Conservation (phyloP, 2,113 vertebrate species). For the Anarrhichthys ocellatus region DNA sequence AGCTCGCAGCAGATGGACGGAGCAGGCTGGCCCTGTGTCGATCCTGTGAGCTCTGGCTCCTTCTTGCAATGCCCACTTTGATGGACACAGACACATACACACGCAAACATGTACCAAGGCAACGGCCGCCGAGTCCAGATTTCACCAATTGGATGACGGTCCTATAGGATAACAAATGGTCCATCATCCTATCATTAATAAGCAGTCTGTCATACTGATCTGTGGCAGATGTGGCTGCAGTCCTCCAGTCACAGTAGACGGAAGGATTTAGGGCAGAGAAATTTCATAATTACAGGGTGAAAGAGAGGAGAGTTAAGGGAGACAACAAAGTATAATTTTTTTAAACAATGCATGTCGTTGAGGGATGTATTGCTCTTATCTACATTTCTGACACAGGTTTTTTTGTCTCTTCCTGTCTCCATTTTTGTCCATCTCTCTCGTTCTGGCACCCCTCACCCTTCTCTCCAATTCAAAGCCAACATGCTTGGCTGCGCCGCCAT, state of each 20-base stretch:
- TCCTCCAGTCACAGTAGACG: conserved; percentile 30
- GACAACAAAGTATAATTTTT: conserved; percentile 20
- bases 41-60: conserved; percentile 76
- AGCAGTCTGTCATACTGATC: conserved; percentile 44
- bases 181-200: conserved; percentile 61
- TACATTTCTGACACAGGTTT: conserved; percentile 33
- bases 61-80: conserved; percentile 65
- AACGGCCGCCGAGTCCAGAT: conserved; percentile 32
- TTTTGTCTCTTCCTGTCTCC: conserved; percentile 25
- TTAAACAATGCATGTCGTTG: conserved; percentile 21
- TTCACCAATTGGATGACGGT: conserved; percentile 50
- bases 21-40: conserved; percentile 74
- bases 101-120: conserved; percentile 18
- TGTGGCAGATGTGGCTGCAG: conserved; percentile 58
- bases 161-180: conserved; percentile 61
- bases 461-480: conserved; percentile 54
- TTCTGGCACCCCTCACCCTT: conserved; percentile 39
- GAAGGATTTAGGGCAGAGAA: conserved; percentile 5
- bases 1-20: conserved; percentile 81
- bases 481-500: conserved; percentile 58
- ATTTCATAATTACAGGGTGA: neutral
- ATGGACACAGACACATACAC: conserved; percentile 52
- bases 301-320: neutral
- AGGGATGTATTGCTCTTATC: conserved; percentile 36
- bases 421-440: conserved; percentile 37